Evolutionary conservation across 2,113 vertebrate species (phyloP), one percentile per base, ranked within the genome.

Genomic region (Salvator merianae): DNA sequence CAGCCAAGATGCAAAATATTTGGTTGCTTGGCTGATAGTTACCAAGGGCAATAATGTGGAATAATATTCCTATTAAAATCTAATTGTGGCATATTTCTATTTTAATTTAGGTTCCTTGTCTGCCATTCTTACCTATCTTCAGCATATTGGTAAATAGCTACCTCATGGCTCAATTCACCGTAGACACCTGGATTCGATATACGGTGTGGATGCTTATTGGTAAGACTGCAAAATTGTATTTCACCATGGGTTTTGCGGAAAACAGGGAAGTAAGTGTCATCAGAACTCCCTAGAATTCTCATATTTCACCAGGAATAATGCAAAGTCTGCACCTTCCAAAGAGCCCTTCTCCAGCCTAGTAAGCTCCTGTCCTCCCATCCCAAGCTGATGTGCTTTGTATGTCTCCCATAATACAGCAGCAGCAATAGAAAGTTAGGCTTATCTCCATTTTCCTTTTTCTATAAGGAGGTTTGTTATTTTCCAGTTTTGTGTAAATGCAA

Each of bases 151-250:
- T 96, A 91, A 98, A 97, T 72, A 70, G 96, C 1, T 97, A 96
- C 92, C 92, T 98, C 85, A 93, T 98, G 97, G 94, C 96, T 20
- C 95, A 90, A 91, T 92, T 98, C 76, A 91, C 95, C 0, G 3
- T 0, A 0, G 95, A 94, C 0, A 94, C 97, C 18, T 98, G 97
- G 97, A 77, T 97, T 32, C 90, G 94, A 73, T 98, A 97, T 7
- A 93, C 95, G 34, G 76, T 98, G 77, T 98, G 97, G 97, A 96
- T 97, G 97, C 89, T 90, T 76, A 78, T 94, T 0, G 97, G 97
- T 98, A 94, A 95, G 96, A 32, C 20, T 0, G 0, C 59, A 30
- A 68, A 40, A 6, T 40, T 13, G 7, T 7, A 69, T 71, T 81
- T 28, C 13, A 28, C 16, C 3, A 32, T 38, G 50, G 16, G 3